A percentile compares a stretch with the other conserved stretches of the same genome.
Evolutionary conservation across 2,797 vertebrate species (phyloP).

Genomic region (Smutsia gigantea): DNA sequence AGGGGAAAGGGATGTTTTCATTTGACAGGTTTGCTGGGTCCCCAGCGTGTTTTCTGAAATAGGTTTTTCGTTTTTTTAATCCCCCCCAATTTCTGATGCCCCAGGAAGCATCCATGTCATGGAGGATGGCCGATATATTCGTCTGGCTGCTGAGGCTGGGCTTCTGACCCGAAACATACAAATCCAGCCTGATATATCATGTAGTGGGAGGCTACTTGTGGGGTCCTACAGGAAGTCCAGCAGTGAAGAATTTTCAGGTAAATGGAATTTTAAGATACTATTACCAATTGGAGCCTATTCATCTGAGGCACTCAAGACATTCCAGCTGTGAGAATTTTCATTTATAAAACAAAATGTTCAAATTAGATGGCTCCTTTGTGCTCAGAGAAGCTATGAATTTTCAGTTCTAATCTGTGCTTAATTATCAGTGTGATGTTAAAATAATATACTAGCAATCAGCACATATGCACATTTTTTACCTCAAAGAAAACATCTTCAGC

Average conservation of each 20-base stretch:
- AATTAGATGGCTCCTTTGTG: slow-evolving; percentile 37
- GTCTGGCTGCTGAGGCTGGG: slow-evolving; percentile 85
- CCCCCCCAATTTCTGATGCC: slow-evolving; percentile 9
- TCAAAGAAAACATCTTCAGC: slow-evolving; percentile 67
- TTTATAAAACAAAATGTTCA: slow-evolving; percentile 34
- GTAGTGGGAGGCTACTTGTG: slow-evolving; percentile 83
- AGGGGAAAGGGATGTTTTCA: slow-evolving; percentile 58
- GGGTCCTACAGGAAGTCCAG: slow-evolving; percentile 74
- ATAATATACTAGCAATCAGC: slow-evolving; percentile 57
- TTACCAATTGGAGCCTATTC: not conserved
- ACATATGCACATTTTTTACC: slow-evolving; percentile 65
- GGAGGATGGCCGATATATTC: slow-evolving; percentile 70
- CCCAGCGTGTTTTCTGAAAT: slow-evolving; percentile 70
- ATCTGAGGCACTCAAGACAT: not conserved
- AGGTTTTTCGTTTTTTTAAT: slow-evolving; percentile 72
- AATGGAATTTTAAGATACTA: not conserved
- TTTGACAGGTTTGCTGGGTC: slow-evolving; percentile 74
- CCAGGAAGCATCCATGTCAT: slow-evolving; percentile 81
- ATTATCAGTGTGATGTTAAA: slow-evolving; percentile 73
- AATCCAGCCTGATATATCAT: slow-evolving; percentile 82
- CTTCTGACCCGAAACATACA: slow-evolving; percentile 85
- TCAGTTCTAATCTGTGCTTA: slow-evolving; percentile 63
- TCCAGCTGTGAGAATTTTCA: slow-evolving; percentile 15
- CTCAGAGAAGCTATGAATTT: slow-evolving; percentile 57
- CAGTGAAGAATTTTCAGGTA: slow-evolving; percentile 83